Conservation (phyloP, 2,888 invertebrate species). For the Acleris cristana region DNA sequence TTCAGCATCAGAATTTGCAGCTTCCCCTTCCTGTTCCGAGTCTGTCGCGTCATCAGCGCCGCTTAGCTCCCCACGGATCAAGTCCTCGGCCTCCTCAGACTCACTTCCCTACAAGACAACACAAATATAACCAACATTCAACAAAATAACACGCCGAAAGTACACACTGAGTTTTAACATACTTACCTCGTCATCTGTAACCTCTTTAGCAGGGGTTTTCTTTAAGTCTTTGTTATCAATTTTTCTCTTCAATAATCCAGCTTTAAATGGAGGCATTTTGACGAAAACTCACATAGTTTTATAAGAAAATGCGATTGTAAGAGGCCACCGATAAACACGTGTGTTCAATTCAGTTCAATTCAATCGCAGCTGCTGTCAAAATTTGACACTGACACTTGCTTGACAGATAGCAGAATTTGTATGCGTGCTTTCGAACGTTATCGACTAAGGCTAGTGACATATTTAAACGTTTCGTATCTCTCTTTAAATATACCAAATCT, state of each 20-base stretch:
- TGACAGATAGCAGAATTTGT: not conserved
- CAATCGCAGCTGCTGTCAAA: conserved; percentile 13
- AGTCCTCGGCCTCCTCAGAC: conserved; percentile 52
- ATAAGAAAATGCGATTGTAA: not conserved
- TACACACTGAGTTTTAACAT: not conserved
- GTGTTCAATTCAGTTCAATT: conserved; percentile 22
- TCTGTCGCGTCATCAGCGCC: conserved; percentile 63
- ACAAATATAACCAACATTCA: conserved; percentile 32
- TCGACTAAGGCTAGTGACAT: too few species aligned
- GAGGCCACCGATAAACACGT: conserved; percentile 22
- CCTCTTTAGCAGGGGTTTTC: conserved; percentile 39
- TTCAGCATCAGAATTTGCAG: conserved; percentile 69
- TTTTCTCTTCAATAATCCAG: conserved; percentile 71
- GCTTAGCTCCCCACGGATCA: conserved; percentile 59
- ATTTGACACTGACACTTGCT: conserved; percentile 17
- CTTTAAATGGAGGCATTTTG: conserved; percentile 72
- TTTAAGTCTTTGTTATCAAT: conserved; percentile 46
- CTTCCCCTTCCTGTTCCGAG: conserved; percentile 73
- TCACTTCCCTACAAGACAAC: conserved; percentile 43
- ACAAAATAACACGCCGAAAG: conserved; percentile 27
- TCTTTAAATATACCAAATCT: too few species aligned
- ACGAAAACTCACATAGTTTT: conserved; percentile 27
- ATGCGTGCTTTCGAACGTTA: not conserved
- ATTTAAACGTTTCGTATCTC: too few species aligned
- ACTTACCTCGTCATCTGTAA: conserved; percentile 51